Evolutionary conservation across 2,888 invertebrate genomes (phyloP).

Genomic region (Deroplatys truncata): DNA sequence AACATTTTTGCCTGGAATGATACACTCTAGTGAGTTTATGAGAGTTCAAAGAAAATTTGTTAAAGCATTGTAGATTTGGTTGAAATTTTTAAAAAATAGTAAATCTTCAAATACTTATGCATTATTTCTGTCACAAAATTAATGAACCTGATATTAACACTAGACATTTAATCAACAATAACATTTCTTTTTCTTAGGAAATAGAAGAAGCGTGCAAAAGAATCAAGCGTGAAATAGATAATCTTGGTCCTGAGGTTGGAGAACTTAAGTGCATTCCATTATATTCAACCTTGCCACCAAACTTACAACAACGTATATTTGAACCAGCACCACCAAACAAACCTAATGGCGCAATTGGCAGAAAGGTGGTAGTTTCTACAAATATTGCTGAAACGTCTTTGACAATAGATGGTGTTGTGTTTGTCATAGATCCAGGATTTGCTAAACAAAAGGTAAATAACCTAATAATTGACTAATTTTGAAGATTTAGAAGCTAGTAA

Average conservation of each 20-base stretch:
- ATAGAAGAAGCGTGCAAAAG: conserved; percentile 99
- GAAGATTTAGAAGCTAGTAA: too few relatives aligned
- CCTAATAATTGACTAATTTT: background rate
- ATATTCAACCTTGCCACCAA: conserved; percentile 97
- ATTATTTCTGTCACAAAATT: too few relatives aligned
- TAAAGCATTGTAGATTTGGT: too few relatives aligned
- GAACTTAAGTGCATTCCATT: conserved; percentile 97
- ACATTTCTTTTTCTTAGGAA: conserved; percentile 51
- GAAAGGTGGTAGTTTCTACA: conserved; percentile 95
- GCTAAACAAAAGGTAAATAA: conserved; percentile 88
- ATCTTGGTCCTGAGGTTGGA: conserved; percentile 93
- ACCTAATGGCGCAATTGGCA: conserved; percentile 81
- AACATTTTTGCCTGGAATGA: too few relatives aligned
- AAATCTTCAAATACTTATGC: too few relatives aligned
- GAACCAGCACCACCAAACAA: conserved; percentile 92
- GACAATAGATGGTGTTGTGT: conserved; percentile 98
- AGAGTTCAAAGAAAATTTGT: too few relatives aligned
- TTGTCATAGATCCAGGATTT: conserved; percentile 99
- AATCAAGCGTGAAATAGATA: conserved; percentile 93
- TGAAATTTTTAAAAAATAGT: too few relatives aligned
- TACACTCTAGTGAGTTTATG: too few relatives aligned
- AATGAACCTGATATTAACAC: too few relatives aligned
- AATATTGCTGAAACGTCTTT: conserved; percentile 99
- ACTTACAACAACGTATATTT: conserved; percentile 94
- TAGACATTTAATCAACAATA: background rate